Evolutionary conservation across 2,113 vertebrate genomes (phyloP).

Genomic region (Rhabdornis inornatus): DNA sequence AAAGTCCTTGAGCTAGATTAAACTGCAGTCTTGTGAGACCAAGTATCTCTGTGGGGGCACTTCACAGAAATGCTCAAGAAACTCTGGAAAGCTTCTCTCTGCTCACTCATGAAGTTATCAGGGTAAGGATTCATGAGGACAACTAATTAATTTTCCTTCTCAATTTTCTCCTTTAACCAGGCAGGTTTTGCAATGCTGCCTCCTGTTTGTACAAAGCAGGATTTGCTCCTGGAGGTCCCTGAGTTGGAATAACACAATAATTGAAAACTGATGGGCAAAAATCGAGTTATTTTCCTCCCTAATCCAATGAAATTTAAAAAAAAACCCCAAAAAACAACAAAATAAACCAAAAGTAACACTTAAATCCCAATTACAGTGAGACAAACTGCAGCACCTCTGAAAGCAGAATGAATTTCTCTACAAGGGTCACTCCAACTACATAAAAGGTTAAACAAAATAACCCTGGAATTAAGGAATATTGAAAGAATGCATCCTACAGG

Average conservation of each 20-base stretch:
- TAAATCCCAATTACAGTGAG: neutral
- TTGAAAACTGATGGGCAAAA: neutral
- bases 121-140: neutral
- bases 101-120: neutral
- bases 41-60: constrained; percentile 47
- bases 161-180: neutral
- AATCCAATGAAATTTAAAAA: neutral
- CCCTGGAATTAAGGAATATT: neutral
- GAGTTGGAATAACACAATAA: neutral
- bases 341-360: neutral
- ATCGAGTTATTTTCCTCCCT: neutral
- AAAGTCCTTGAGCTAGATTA: constrained; percentile 64
- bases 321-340: too few relatives aligned
- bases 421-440: neutral
- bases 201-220: neutral
- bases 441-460: neutral
- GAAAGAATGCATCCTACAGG: neutral
- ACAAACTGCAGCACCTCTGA: neutral
- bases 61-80: constrained; percentile 2
- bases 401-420: neutral
- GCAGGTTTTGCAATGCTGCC: neutral
- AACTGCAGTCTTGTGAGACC: constrained; percentile 57
- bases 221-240: neutral
- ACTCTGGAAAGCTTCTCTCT: constrained; percentile 45
- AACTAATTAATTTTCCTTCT: constrained; percentile 4